These are phyloP conservation scores for Myoxocephalus aenaeus DNA, from an alignment of 2,797 vertebrate species.

Conservation along the genomic window DNA sequence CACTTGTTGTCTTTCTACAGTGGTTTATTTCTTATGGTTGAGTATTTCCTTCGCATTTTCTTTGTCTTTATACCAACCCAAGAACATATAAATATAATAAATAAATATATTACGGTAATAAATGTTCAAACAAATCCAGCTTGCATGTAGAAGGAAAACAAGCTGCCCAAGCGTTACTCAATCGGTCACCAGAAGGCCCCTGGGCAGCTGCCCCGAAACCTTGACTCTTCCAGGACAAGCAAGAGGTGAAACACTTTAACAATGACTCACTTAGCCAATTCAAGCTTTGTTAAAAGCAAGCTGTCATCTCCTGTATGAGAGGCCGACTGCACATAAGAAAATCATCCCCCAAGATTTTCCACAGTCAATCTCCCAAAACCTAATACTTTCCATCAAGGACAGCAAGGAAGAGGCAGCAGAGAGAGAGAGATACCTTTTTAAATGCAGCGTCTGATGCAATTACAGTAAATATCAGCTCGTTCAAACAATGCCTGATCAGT, in stretches of 20 bases:
- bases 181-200: slow-evolving; percentile 48
- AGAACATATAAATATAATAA: background rate
- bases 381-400: slow-evolving; percentile 45
- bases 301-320: slow-evolving; percentile 56
- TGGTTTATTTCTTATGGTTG: background rate
- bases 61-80: background rate
- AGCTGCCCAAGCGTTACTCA: slow-evolving; percentile 31
- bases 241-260: slow-evolving; percentile 54
- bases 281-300: slow-evolving; percentile 57
- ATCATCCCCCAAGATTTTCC: slow-evolving; percentile 47
- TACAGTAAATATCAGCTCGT: background rate
- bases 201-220: slow-evolving; percentile 54
- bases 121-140: background rate
- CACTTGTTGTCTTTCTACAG: background rate
- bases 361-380: slow-evolving; percentile 21
- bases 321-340: slow-evolving; percentile 53
- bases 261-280: slow-evolving; percentile 62
- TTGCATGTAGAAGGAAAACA: slow-evolving; percentile 5
- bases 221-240: slow-evolving; percentile 33
- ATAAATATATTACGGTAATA: background rate
- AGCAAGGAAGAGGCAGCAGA: slow-evolving; percentile 16
- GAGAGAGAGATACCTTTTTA: slow-evolving; percentile 4
- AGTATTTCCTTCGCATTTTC: background rate
- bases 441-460: background rate
- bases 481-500: background rate